phyloP scores from a whole-genome alignment of 2,797 vertebrate genomes.

The Sparus aurata region DNA sequence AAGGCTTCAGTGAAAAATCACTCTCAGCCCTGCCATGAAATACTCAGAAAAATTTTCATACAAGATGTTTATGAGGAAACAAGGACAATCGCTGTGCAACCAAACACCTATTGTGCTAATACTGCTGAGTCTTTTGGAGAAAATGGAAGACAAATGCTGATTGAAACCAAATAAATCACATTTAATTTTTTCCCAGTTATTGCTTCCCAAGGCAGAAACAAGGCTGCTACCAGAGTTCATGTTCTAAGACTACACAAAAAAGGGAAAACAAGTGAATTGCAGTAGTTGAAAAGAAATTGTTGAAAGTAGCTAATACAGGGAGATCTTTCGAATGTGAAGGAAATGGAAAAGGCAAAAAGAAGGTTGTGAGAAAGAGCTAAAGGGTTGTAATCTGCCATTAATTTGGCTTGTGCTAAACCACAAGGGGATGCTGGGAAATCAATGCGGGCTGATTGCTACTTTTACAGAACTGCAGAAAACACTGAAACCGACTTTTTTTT shows the following conservation, averaged over 20 bases:
- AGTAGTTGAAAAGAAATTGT: background rate
- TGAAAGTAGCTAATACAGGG: background rate
- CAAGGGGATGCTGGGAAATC: constrained; percentile 78
- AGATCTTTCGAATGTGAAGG: constrained; percentile 23
- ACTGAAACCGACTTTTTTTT: constrained; percentile 46
- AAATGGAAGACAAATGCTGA: background rate
- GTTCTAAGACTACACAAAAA: constrained; percentile 1
- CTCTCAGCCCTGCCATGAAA: constrained; percentile 46
- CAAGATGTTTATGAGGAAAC: constrained; percentile 46
- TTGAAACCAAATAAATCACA: background rate
- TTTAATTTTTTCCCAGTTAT: background rate
- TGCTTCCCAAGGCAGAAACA: background rate
- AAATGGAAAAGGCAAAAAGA: constrained; percentile 41
- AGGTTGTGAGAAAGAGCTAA: constrained; percentile 42
- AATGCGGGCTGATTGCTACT: constrained; percentile 78
- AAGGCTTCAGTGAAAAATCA: constrained; percentile 57
- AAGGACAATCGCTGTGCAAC: constrained; percentile 3
- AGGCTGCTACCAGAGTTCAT: background rate
- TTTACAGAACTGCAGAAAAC: constrained; percentile 74
- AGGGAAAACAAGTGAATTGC: background rate
- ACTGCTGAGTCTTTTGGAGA: background rate
- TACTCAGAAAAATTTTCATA: constrained; percentile 42
- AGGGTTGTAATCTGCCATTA: constrained; percentile 74
- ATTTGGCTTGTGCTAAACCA: constrained; percentile 73
- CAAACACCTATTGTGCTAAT: background rate